Percentiles rank a stretch among this genome's conserved stretches.
phyloP scores from a whole-genome alignment of 2,888 invertebrate genomes.

The Drosophila lacicola region DNA sequence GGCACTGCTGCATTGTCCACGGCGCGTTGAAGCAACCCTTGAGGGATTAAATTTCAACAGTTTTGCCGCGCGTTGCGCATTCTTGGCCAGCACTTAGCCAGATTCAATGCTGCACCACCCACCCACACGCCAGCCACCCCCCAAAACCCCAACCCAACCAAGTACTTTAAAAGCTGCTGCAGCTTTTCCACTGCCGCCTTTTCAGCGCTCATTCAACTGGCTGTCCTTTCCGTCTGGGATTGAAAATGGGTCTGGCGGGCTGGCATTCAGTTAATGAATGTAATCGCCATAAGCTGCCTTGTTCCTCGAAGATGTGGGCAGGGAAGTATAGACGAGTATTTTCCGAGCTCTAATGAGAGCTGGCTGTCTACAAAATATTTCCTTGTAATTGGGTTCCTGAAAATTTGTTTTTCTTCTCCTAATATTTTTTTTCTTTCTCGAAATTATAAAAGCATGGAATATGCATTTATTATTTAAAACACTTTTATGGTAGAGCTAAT shows the following conservation, averaged over 20 bases:
- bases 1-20: slow-evolving; percentile 48
- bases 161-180: slow-evolving; percentile 25
- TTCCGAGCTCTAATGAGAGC: slow-evolving; percentile 52
- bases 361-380: slow-evolving; percentile 58
- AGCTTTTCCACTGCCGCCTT: slow-evolving; percentile 63
- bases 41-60: slow-evolving; percentile 81
- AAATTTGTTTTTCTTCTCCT: slow-evolving; percentile 24
- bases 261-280: slow-evolving; percentile 75
- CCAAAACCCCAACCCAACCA: slow-evolving; percentile 12
- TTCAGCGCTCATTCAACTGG: slow-evolving; percentile 42
- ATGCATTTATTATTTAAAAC: slow-evolving; percentile 53
- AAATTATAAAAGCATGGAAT: slow-evolving; percentile 54
- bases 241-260: slow-evolving; percentile 29
- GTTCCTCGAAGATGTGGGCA: slow-evolving; percentile 9
- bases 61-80: slow-evolving; percentile 70
- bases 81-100: slow-evolving; percentile 68
- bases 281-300: slow-evolving; percentile 73
- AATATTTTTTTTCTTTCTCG: not conserved
- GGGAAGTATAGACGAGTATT: slow-evolving; percentile 8
- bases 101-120: slow-evolving; percentile 33
- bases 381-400: slow-evolving; percentile 59
- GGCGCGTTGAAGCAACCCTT: slow-evolving; percentile 79
- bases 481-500: slow-evolving; percentile 30
- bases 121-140: not conserved
- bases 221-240: slow-evolving; percentile 27